Percentiles rank a stretch among this genome's conserved stretches.
phyloP scores from a whole-genome alignment of 2,888 invertebrate genomes.

The Heliconius ethilla region DNA sequence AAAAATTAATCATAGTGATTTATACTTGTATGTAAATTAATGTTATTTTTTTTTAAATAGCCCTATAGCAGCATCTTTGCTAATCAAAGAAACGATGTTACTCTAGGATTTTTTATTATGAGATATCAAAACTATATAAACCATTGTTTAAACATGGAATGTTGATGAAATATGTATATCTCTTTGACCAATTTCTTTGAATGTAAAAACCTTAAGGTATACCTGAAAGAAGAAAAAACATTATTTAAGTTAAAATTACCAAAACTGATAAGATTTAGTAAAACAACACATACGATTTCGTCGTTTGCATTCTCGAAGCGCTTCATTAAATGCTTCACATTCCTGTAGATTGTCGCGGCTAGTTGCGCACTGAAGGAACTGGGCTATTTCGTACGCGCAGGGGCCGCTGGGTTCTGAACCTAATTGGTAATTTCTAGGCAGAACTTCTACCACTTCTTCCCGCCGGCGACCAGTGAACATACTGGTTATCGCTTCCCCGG shows the following conservation, averaged over 20 bases:
- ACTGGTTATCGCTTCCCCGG: conserved; percentile 91
- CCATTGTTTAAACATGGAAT: background rate
- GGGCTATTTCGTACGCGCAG: conserved; percentile 95
- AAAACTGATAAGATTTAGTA: background rate
- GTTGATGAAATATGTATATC: background rate
- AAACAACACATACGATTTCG: conserved; percentile 82
- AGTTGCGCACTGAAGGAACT: conserved; percentile 96
- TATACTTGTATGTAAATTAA: background rate
- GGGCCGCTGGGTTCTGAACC: conserved; percentile 84
- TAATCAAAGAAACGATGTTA: background rate
- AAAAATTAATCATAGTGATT: background rate
- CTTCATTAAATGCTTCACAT: conserved; percentile 97
- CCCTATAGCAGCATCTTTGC: background rate
- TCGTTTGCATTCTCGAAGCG: conserved; percentile 94
- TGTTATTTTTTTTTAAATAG: background rate
- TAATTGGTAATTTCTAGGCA: conserved; percentile 65
- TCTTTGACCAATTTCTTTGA: too few species aligned
- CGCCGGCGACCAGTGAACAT: conserved; percentile 63
- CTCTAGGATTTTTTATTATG: background rate
- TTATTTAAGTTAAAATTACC: background rate
- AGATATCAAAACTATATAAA: background rate
- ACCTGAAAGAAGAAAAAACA: conserved; percentile 45
- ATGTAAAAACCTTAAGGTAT: conserved; percentile 45
- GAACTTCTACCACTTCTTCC: conserved; percentile 59
- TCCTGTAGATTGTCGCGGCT: conserved; percentile 90